These are phyloP conservation scores for Sinotaia quadrata DNA, from an alignment of 2,888 invertebrate genomes.

Conservation along the genomic window DNA sequence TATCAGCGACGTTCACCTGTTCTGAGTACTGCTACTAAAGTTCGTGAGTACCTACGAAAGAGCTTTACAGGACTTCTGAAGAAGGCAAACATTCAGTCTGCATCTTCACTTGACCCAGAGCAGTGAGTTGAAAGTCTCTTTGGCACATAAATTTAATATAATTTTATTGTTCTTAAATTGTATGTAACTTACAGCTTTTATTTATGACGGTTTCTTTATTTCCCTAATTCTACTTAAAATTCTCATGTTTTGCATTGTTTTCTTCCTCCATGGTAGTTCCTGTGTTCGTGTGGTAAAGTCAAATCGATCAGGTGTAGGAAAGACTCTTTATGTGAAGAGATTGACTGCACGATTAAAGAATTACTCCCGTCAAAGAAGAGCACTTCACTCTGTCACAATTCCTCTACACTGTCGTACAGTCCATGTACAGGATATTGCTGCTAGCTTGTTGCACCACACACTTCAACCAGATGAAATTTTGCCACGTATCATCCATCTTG, in stretches of 20 bases:
- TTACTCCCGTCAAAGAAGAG: background rate
- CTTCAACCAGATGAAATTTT: constrained; percentile 7
- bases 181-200: background rate
- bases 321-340: constrained; percentile 43
- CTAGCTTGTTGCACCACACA: constrained; percentile 33
- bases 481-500: constrained; percentile 48
- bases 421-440: constrained; percentile 20
- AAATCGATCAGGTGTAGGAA: constrained; percentile 49
- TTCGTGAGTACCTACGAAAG: constrained; percentile 40
- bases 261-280: constrained; percentile 37
- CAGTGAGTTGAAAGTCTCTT: constrained; percentile 24
- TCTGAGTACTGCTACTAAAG: constrained; percentile 18
- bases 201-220: background rate
- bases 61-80: constrained; percentile 35
- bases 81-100: constrained; percentile 19
- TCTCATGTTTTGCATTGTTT: background rate
- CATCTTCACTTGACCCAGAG: constrained; percentile 40
- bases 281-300: constrained; percentile 50
- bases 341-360: constrained; percentile 29
- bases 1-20: constrained; percentile 41
- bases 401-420: constrained; percentile 6
- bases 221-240: background rate
- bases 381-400: constrained; percentile 5
- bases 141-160: background rate
- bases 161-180: too few relatives aligned